Base-by-base conservation (phyloP, 2,797 vertebrate species). In the Phoebastria nigripes region DNA sequence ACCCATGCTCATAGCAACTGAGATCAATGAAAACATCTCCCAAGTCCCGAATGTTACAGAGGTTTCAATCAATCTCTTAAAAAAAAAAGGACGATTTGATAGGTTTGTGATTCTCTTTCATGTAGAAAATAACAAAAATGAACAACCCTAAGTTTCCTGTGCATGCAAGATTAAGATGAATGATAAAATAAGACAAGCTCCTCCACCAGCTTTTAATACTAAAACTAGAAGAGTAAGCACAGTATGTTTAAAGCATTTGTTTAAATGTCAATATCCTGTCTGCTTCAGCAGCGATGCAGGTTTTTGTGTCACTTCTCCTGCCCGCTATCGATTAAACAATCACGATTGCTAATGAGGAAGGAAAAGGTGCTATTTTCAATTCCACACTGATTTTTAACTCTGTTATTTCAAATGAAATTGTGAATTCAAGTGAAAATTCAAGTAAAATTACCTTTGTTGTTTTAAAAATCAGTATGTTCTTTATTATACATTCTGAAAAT, bases 241-340 rank as follows among this genome's bases (percentile, higher is more conserved):
- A 94, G 72, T 61, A 71, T 55, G 66, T 86, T 94, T 91, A 85
- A 91, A 73, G 31, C 69, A 91, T 93, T 93, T 96, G 61, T 89
- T 95, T 81, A 93, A 95, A 94, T 63, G 81, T 94, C 95, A 92
- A 92, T 94, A 96, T 47, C 33, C 35, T 92, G 35, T 41, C 83
- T 95, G 91, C 78, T 91, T 89, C 91, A 89, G 65, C 49, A 93
- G 67, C 0, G 0, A 49, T 39, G 83, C 49, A 78, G 65, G 52
- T 20, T 90, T 95, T 77, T 87, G 61, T 95, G 91, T 89, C 90
- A 78, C 51, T 85, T 87, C 91, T 93, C 62, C 56, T 76, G 94
- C 42, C 51, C 1, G 1, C 47, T 83, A 95, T 96, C 0, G 90
- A 97, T 90, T 92, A 66, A 94, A 89, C 37, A 78, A 95, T 97